phyloP scores from a whole-genome alignment of 2,888 invertebrate species.

The Tachina fera region DNA sequence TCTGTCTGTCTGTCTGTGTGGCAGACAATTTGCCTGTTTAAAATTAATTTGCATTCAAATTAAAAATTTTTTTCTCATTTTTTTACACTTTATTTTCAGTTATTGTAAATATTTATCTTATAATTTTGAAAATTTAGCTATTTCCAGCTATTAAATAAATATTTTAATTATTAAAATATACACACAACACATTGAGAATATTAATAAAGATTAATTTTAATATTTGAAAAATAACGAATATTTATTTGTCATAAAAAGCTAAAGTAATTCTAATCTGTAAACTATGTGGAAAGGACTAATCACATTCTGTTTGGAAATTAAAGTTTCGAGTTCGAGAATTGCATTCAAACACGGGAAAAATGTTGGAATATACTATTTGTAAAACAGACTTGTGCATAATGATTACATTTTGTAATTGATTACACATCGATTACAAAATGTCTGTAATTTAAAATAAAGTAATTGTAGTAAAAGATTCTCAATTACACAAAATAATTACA shows the following conservation, averaged over 20 bases:
- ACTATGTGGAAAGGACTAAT: no score
- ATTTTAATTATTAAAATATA: conserved; percentile 31
- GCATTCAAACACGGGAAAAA: no score
- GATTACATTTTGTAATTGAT: no score
- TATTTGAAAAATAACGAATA: conserved; percentile 20
- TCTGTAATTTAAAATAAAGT: no score
- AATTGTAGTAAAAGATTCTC: no score
- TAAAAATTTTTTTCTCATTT: conserved; percentile 6
- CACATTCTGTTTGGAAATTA: no score
- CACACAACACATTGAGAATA: conserved; percentile 34
- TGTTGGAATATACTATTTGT: no score
- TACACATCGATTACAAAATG: no score
- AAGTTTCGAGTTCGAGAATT: no score
- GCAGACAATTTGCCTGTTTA: conserved; percentile 10
- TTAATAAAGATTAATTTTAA: conserved; percentile 55
- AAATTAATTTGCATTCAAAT: conserved; percentile 35
- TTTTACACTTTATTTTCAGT: conserved; percentile 3
- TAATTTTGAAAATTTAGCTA: conserved; percentile 40
- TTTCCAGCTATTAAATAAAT: conserved; percentile 41
- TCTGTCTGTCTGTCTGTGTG: neutral
- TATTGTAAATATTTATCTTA: conserved; percentile 52
- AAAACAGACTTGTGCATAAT: no score
- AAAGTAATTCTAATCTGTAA: neutral
- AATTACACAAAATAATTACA: no score
- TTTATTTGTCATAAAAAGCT: neutral